Base-by-base conservation (phyloP, 2,113 vertebrate genomes). In the Oncorhynchus gorbuscha region DNA sequence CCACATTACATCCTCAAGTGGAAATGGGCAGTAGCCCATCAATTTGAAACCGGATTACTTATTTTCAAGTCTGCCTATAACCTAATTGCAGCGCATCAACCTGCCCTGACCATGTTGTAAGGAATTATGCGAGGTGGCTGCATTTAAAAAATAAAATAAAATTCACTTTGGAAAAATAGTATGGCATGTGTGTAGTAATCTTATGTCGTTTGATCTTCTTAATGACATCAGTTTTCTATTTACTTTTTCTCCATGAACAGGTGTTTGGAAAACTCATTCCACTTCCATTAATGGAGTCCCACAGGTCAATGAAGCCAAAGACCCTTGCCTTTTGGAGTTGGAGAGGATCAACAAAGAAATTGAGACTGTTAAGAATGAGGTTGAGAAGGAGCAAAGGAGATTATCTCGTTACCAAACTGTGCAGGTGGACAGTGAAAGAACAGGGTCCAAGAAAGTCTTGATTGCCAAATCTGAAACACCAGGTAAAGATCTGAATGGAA, bases 271-370 rank as follows among this genome's bases (percentile, higher is more conserved):
- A 26, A 9, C 75, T 61, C 71, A 72, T 59, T 18, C 4, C 0
- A 28, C 76, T 1, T 28, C 18, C 9, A 18, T 13, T 6, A 59
- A 39, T 79, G 72, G 69, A 62, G 22, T 9, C 20, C 16, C 61
- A 16, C 76, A 68, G 64, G 87, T 59, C 35, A 72, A 69, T 16
- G 77, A 85, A 18, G 62, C 70, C 30, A 79, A 66, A 62, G 83
- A 82, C 9, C 58, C 79, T 62, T 89, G 86, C 74, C 70, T 92
- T 71, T 84, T 89, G 69, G 90, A 94, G 66, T 78, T 93, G 74
- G 86, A 93, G 83, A 83, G 78, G 49, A 84, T 93, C 64, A 93
- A 93, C 85, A 90, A 93, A 84, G 82, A 93, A 84, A 93, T 94
- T 35, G 87, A 91, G 70, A 90, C 76, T 18, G 88, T 94, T 0